Conservation (phyloP, 2,888 invertebrate species). For the Thereva nobilitata region DNA sequence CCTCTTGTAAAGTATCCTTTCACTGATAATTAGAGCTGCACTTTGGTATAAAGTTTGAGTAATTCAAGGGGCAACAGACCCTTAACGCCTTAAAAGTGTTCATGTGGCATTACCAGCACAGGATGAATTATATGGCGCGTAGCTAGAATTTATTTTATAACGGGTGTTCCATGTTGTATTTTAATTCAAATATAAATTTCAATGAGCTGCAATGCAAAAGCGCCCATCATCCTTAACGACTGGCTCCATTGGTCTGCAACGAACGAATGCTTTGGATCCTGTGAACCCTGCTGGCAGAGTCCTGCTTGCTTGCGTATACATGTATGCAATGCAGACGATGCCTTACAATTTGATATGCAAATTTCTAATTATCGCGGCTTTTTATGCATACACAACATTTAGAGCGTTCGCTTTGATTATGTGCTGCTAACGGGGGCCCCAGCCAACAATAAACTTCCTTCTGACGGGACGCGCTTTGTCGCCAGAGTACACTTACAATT, state of each 20-base stretch:
- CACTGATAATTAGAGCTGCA: no score
- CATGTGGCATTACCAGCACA: no score
- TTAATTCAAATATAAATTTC: conserved; percentile 33
- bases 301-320: conserved; percentile 18
- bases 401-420: conserved; percentile 31
- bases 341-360: conserved; percentile 41
- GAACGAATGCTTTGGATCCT: conserved; percentile 6
- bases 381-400: conserved; percentile 33
- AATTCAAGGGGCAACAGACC: no score
- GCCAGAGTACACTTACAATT: conserved; percentile 13
- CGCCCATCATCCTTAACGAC: neutral
- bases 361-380: conserved; percentile 40
- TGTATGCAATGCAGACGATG: conserved; percentile 26
- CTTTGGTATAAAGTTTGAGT: no score
- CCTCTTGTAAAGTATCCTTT: no score
- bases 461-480: neutral
- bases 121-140: conserved; percentile 20
- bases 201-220: conserved; percentile 12
- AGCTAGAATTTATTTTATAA: conserved; percentile 28
- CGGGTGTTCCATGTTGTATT: conserved; percentile 29
- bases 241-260: conserved; percentile 25
- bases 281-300: conserved; percentile 7
- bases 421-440: conserved; percentile 16
- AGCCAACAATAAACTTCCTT: conserved; percentile 5
- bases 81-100: no score